Base-by-base conservation (phyloP, 2,888 invertebrate species). In the Cantharis nigra region DNA sequence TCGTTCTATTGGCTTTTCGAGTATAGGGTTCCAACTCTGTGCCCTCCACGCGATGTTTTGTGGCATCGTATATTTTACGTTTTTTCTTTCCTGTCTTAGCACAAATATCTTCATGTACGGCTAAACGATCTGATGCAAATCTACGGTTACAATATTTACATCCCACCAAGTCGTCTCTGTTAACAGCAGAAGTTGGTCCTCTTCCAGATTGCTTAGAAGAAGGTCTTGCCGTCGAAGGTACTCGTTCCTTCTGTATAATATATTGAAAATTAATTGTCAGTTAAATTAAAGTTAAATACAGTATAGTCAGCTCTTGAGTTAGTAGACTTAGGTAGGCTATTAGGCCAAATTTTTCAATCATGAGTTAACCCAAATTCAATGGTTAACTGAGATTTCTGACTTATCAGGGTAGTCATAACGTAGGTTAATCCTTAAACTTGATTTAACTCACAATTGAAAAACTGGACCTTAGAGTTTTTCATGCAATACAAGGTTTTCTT, bases 11-110 rank as follows among this genome's bases (percentile, higher is more conserved):
- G 14, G 88, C 85, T 81, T 91, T 93, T 81, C 87, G 89, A 69
- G 92, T 91, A 85, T 93, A 97, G 69, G 92, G 91, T 85, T 97
- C 98, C 33, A 95, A 92, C 84, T 98, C 98, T 0, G 98, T 98
- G 23, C 98, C 98, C 88, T 92, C 90, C 1, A 96, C 93, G n/a
- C 99, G 90, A 88, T 97, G 97, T 85, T 96, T 97, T 65, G 96
- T 92, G 2, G 95, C 94, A 89, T 99, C 98, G 87, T 97, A 99
- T 0, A 94, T 92, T 90, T 97, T 98, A 81, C 98, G 91, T 86
- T 96, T 96, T 88, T 96, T 96, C 77, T 91, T 89, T 69, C 91
- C 90, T 0, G 95, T 91, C 86, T 95, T 96, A 81, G 92, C 89
- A 89, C 99, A 99, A 80, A 98, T 96, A 28, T 92, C 91, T 88